phyloP scores from a whole-genome alignment of 23 tunicate genomes.

The Trididemnum nubilum region DNA sequence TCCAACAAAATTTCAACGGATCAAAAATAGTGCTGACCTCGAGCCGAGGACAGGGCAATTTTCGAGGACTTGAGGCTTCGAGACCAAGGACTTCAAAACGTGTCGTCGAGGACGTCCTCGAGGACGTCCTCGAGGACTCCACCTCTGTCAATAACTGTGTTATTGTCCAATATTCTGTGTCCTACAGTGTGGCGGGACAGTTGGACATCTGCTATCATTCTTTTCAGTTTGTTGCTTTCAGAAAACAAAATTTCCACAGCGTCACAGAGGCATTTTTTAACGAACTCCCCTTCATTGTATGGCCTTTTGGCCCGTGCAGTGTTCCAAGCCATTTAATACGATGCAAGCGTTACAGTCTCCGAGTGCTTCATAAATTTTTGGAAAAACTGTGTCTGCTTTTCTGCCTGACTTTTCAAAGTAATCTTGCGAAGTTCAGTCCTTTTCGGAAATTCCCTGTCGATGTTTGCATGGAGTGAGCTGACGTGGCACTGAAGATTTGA shows the following conservation, averaged over 20 bases:
- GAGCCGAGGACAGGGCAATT: too few species aligned
- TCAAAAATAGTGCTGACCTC: too few species aligned
- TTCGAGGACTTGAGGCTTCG: not conserved
- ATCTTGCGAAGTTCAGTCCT: constrained; percentile 40
- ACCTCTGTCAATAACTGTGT: constrained; percentile 39
- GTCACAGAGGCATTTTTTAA: constrained; percentile 61
- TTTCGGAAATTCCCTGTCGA: constrained; percentile 28
- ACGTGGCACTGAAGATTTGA: constrained; percentile 44
- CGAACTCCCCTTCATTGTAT: constrained; percentile 63
- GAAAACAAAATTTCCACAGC: constrained; percentile 51
- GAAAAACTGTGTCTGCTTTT: constrained; percentile 46
- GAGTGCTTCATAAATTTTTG: constrained; percentile 43
- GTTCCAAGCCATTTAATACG: constrained; percentile 42
- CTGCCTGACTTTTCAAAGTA: constrained; percentile 45
- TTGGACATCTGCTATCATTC: constrained; percentile 25
- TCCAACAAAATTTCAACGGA: too few species aligned
- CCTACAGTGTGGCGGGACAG: constrained; percentile 38
- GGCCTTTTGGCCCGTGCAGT: constrained; percentile 56
- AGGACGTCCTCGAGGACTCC: too few species aligned
- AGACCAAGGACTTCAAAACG: too few species aligned
- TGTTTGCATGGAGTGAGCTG: constrained; percentile 44
- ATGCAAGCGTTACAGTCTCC: constrained; percentile 39
- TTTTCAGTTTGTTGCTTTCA: constrained; percentile 51
- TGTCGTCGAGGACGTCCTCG: too few species aligned
- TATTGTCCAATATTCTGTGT: constrained; percentile 41